phyloP scores from a whole-genome alignment of 2,888 invertebrate species.

The Syrista parreyssii region DNA sequence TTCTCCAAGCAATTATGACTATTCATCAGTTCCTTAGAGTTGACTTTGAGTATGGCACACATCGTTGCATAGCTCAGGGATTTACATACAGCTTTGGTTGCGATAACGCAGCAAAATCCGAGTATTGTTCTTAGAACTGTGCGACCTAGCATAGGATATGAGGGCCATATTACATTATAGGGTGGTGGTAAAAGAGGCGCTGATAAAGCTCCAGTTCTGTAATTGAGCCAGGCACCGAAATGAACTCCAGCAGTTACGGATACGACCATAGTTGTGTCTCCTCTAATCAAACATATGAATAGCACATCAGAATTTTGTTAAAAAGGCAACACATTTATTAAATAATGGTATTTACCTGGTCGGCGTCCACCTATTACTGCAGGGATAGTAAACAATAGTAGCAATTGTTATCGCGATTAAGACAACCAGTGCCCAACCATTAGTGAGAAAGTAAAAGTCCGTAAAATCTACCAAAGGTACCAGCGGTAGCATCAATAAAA shows the following conservation, averaged over 20 bases:
- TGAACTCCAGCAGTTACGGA: slow-evolving; percentile 84
- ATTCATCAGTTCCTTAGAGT: slow-evolving; percentile 74
- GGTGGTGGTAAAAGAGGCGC: slow-evolving; percentile 75
- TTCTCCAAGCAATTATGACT: slow-evolving; percentile 76
- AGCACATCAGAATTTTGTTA: neutral
- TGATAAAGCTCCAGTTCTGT: slow-evolving; percentile 79
- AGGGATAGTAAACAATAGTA: slow-evolving; percentile 83
- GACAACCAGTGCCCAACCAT: slow-evolving; percentile 73
- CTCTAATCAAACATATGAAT: slow-evolving; percentile 68
- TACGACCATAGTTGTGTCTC: slow-evolving; percentile 90
- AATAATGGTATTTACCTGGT: slow-evolving; percentile 73
- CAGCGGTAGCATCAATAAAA: slow-evolving; percentile 76
- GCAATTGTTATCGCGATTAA: slow-evolving; percentile 75
- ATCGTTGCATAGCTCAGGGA: slow-evolving; percentile 76
- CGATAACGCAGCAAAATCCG: slow-evolving; percentile 81
- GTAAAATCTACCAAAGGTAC: slow-evolving; percentile 80
- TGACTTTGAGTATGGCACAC: slow-evolving; percentile 76
- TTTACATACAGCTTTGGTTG: slow-evolving; percentile 77
- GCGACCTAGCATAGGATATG: slow-evolving; percentile 77
- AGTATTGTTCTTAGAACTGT: slow-evolving; percentile 77
- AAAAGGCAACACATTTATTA: neutral
- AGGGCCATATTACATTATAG: slow-evolving; percentile 84
- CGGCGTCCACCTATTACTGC: slow-evolving; percentile 88
- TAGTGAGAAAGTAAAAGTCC: slow-evolving; percentile 79
- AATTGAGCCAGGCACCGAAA: slow-evolving; percentile 86